Evolutionary conservation across 1,140 invertebrate genomes (phyloP).

Genomic region (Hylyphantes graminicola): DNA sequence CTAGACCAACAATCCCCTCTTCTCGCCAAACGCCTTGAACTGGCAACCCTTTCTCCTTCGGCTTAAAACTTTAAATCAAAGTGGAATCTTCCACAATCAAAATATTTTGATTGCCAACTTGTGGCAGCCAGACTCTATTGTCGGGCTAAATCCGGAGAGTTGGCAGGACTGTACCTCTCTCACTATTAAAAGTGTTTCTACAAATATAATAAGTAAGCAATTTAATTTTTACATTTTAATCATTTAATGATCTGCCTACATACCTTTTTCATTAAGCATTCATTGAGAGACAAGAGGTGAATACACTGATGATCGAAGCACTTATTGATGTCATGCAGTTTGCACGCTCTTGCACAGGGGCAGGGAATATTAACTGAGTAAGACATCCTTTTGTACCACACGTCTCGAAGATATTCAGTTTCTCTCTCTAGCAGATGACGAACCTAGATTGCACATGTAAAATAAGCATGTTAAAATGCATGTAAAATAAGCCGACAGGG

Average conservation of each 20-base stretch:
- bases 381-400: conserved; percentile 69
- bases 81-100: too few relatives aligned
- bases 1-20: too few relatives aligned
- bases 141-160: too few relatives aligned
- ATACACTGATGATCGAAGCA: conserved; percentile 67
- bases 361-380: conserved; percentile 67
- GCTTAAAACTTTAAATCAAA: too few relatives aligned
- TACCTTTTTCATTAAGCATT: conserved; percentile 70
- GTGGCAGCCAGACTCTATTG: too few relatives aligned
- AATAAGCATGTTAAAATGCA: neutral
- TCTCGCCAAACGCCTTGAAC: too few relatives aligned
- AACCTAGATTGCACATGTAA: conserved; percentile 64
- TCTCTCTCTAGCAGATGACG: conserved; percentile 69
- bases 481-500: neutral
- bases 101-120: too few relatives aligned
- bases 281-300: conserved; percentile 70
- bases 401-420: conserved; percentile 66
- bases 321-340: conserved; percentile 64
- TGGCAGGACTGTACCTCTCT: too few relatives aligned
- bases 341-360: conserved; percentile 67
- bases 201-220: too few relatives aligned
- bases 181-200: too few relatives aligned
- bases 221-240: too few relatives aligned
- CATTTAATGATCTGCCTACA: neutral
- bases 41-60: too few relatives aligned